Conservation (phyloP, 1,140 invertebrate genomes). For the Neodiprion pinetum region DNA sequence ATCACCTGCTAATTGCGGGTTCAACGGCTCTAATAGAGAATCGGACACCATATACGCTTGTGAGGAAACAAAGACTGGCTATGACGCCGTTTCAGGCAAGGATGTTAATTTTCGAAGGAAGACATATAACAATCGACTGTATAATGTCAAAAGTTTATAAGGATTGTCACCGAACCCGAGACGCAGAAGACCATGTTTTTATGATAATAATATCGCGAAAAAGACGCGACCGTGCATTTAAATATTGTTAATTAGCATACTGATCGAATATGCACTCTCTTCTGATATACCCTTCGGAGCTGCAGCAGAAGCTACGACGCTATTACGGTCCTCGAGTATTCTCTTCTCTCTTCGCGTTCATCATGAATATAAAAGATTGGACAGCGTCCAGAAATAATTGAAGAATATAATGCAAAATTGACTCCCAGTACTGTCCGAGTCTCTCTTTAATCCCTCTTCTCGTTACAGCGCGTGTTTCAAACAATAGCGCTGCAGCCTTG, state of each 20-base stretch:
- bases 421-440: neutral
- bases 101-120: neutral
- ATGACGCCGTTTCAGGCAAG: neutral
- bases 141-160: neutral
- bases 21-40: neutral
- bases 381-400: neutral
- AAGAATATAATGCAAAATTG: constrained; percentile 1
- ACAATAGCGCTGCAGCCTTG: constrained; percentile 1
- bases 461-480: neutral
- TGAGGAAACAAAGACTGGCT: neutral
- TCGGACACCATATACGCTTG: neutral
- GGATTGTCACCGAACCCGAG: neutral
- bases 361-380: neutral
- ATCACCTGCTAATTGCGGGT: neutral
- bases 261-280: neutral
- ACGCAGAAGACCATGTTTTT: neutral
- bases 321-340: too few species aligned
- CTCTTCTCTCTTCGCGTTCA: too few species aligned
- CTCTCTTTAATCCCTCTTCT: neutral
- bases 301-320: neutral
- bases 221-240: neutral
- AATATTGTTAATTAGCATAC: constrained; percentile 3
- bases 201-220: neutral
- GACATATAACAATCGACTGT: neutral
- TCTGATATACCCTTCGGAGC: neutral